These are phyloP conservation scores for Apoderus coryli DNA, from an alignment of 2,888 invertebrate species.

Conservation along the genomic window DNA sequence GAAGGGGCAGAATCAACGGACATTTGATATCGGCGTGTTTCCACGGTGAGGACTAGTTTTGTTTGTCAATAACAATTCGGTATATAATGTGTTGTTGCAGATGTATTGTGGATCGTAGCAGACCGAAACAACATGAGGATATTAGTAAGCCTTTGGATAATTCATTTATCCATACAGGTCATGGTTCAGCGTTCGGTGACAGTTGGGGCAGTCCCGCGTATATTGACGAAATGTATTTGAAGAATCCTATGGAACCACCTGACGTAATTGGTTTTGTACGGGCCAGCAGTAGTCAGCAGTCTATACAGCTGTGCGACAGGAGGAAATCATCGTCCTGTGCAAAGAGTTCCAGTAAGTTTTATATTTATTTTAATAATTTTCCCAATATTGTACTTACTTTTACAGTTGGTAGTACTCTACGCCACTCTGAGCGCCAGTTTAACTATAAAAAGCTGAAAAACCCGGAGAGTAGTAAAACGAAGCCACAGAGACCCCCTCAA, in stretches of 20 bases:
- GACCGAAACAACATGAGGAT: conserved; percentile 51
- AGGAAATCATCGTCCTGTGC: too few species aligned
- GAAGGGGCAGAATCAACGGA: conserved; percentile 70
- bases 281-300: conserved; percentile 23
- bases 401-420: conserved; percentile 19
- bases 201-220: conserved; percentile 73
- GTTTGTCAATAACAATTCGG: too few species aligned
- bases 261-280: conserved; percentile 40
- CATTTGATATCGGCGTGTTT: conserved; percentile 78
- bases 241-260: conserved; percentile 60
- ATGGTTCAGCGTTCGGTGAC: conserved; percentile 57
- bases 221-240: conserved; percentile 65
- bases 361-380: conserved; percentile 2
- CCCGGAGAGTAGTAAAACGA: conserved; percentile 34
- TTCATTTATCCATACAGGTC: conserved; percentile 71
- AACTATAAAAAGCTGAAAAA: conserved; percentile 72
- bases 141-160: conserved; percentile 68
- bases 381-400: conserved; percentile 8
- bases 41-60: conserved; percentile 40
- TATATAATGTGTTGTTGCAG: conserved; percentile 6
- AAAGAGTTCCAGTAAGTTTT: too few species aligned
- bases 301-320: conserved; percentile 32
- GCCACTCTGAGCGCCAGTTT: conserved; percentile 46
- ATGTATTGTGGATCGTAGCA: conserved; percentile 52
- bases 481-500: conserved; percentile 34